Evolutionary conservation across 2,113 vertebrate genomes (phyloP), one percentile per base, ranked within the genome.

Genomic region (Grus americana): DNA sequence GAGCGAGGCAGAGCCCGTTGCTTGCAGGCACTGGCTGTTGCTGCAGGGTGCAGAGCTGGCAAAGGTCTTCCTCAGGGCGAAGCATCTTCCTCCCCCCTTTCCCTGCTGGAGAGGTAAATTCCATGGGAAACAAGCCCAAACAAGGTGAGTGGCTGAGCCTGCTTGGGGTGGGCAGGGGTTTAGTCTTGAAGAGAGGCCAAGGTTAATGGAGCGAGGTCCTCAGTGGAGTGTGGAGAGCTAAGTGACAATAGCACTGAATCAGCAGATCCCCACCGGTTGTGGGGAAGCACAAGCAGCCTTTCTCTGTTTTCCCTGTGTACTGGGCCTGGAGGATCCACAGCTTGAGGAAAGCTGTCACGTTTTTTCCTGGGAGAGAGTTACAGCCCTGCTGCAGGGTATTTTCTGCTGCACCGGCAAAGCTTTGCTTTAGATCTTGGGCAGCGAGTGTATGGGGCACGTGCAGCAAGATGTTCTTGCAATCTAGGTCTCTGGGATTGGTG

Each of bases 171-270:
- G 65, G 26, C 52, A 80, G 72, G 38, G 42, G 8, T 47, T 95
- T 66, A 52, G 52, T 24, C 68, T 78, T 65, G 76, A 59, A n/a
- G 10, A 50, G 47, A 62, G 78, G 92, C 94, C 96, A 95, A 94
- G 32, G 84, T 57, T 95, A 92, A 88, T 93, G 90, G 72, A 68
- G 65, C 52, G 52, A 84, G 44, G 44, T 93, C 79, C 85, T 93
- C 72, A 88, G 74, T 40, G 27, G 67, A 66, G 66, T 50, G 47
- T 91, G 71, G 84, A 90, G 50, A 67, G 59, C 11, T 22, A 55
- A 96, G 88, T 74, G 83, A 74, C 91, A 85, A 76, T 50, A 88
- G 88, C 49, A 76, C 61, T 70, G 93, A 85, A 61, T 67, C 71
- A 75, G 83, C 83, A 79, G 74, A 78, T 93, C 82, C 78, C 63